Conservation (phyloP, 2,113 vertebrate species). For the Morphnarchus princeps region DNA sequence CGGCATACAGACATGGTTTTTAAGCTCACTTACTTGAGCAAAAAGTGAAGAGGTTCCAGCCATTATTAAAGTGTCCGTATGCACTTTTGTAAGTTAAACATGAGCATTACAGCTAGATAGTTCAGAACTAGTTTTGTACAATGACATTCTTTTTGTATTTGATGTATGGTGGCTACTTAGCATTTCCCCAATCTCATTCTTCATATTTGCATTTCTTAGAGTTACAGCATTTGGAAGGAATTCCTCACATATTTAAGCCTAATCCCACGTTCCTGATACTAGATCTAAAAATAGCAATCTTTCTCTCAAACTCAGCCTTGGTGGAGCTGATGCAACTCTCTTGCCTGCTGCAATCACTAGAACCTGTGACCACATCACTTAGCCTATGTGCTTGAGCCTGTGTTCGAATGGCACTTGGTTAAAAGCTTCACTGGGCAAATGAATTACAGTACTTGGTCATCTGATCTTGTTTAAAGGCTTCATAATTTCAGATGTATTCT, state of each 20-base stretch:
- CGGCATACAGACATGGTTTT: neutral
- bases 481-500: neutral
- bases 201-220: neutral
- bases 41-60: neutral
- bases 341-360: neutral
- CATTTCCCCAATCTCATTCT: neutral
- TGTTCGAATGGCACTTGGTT: neutral
- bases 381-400: neutral
- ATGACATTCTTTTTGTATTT: neutral
- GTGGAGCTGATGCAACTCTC: neutral
- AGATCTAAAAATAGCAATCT: neutral
- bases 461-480: neutral
- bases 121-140: neutral
- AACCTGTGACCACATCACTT: neutral
- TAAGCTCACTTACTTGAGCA: neutral
- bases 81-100: neutral
- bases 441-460: neutral
- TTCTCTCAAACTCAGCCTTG: neutral
- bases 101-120: neutral
- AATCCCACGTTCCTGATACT: neutral
- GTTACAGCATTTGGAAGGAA: neutral
- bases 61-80: neutral
- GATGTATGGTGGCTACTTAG: neutral
- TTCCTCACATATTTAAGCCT: neutral
- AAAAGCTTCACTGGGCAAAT: neutral